Evolutionary conservation across 2,797 vertebrate species (phyloP), one percentile per base, ranked within the genome.

Genomic region (Amblyopsis hoosieri): DNA sequence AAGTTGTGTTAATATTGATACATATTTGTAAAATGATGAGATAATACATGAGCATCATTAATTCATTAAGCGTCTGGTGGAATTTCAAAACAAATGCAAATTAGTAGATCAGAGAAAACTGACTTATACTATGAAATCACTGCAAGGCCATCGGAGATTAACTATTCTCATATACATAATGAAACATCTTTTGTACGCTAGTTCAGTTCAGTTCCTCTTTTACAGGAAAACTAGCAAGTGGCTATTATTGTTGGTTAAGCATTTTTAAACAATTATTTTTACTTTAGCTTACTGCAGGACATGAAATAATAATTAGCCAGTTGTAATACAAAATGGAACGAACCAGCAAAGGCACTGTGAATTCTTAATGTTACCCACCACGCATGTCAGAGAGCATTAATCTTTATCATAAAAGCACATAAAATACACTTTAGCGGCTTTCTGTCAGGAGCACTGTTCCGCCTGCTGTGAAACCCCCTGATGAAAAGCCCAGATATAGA

Each of bases 61-160:
- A 60, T 14, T 68, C n/a, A 60, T 68, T 68, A 69, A 61, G 15
- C 13, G 29, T 33, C 29, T 52, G 57, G 31, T 53, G 19, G 54
- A 49, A 59, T 37, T 60, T 23, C 5, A 31, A 59, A 42, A 10
- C 0, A 37, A 50, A 60, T 60, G 58, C 23, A 33, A 60, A 60
- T 60, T 13, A 12, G 7, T 3, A 57, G 57, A 67, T 79, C 37
- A 67, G 33, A 69, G 59, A 67, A 23, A 60, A 23, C 45, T 79
- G 10, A 13, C 10, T 4, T 56, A 64, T 74, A 49, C 62, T 19
- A 66, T 57, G 45, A 47, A 54, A 64, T 52, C 63, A 45, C 60
- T 66, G 48, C 17, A 53, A 57, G 50, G 46, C 66, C 62, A 68
- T 31, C 12, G 64, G 45, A 67, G 54, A 65, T 50, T 1, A 60